Percentiles rank a stretch among this genome's conserved stretches.
These are phyloP conservation scores for Lissonota sp. DNA, from an alignment of 2,888 invertebrate genomes.

Conservation along the genomic window DNA sequence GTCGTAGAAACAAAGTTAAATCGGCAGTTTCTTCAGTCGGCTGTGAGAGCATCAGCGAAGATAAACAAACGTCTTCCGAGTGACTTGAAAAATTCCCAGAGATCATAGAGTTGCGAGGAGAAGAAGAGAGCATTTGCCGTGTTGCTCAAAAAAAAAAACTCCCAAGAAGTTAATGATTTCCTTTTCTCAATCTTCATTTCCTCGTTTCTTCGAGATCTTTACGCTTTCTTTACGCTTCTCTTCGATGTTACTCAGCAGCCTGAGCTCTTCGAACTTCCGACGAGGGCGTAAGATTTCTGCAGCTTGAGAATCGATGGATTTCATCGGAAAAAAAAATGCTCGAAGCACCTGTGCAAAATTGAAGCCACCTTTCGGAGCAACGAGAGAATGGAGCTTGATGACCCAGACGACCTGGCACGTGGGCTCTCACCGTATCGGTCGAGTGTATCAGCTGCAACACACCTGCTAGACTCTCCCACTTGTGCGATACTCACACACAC, in stretches of 20 bases:
- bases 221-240: neutral
- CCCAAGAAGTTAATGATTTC: slow-evolving; percentile 37
- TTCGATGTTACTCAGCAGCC: neutral
- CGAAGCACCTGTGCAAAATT: slow-evolving; percentile 16
- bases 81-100: slow-evolving; percentile 11
- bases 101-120: neutral
- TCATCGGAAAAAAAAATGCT: neutral
- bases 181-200: neutral
- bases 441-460: slow-evolving; percentile 62
- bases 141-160: neutral
- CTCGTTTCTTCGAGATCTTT: slow-evolving; percentile 37
- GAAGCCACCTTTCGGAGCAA: neutral
- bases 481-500: no score
- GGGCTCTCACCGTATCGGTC: slow-evolving; percentile 63
- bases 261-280: neutral
- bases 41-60: slow-evolving; percentile 18
- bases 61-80: slow-evolving; percentile 24
- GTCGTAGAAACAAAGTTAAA: slow-evolving; percentile 16
- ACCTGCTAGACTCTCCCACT: slow-evolving; percentile 49
- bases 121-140: neutral
- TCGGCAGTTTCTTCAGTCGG: slow-evolving; percentile 21
- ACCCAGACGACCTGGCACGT: slow-evolving; percentile 64
- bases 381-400: slow-evolving; percentile 33
- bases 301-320: slow-evolving; percentile 15
- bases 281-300: neutral